These are phyloP conservation scores for Geodia barretti DNA, from an alignment of 37 sponge, comb jelly and placozoan species.

Conservation along the genomic window DNA sequence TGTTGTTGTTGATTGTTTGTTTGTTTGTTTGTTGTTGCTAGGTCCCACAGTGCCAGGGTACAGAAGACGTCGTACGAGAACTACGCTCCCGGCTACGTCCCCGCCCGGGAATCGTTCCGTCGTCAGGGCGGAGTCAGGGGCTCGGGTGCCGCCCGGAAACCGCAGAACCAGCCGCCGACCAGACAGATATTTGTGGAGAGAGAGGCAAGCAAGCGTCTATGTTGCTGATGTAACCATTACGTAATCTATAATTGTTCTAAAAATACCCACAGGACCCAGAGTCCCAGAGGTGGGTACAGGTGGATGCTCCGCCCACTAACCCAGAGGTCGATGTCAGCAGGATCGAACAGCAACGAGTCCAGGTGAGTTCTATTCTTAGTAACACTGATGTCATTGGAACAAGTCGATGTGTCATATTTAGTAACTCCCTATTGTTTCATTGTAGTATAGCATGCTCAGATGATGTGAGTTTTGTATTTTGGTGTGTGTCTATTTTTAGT, in stretches of 20 bases:
- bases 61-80: background rate
- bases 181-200: background rate
- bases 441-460: background rate
- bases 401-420: constrained; percentile 8
- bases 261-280: too few species aligned
- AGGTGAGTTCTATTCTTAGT: constrained; percentile 22
- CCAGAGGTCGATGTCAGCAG: constrained; percentile 3
- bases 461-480: background rate
- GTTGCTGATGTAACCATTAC: background rate
- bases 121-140: too few species aligned
- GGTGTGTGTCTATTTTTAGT: background rate
- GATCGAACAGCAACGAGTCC: constrained; percentile 52
- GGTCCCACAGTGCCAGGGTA: constrained; percentile 19
- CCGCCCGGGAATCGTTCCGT: too few species aligned
- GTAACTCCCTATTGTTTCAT: too few species aligned
- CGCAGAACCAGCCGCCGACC: background rate
- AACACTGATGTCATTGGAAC: constrained; percentile 16
- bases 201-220: constrained; percentile 1
- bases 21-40: background rate
- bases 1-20: background rate
- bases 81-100: constrained; percentile 23
- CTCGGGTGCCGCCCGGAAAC: background rate
- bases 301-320: constrained; percentile 31
- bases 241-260: background rate
- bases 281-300: constrained; percentile 18